A percentile compares a stretch with the other conserved stretches of the same genome.
Evolutionary conservation across 2,113 vertebrate species (phyloP).

Genomic region (Protomyctophum bolini): DNA sequence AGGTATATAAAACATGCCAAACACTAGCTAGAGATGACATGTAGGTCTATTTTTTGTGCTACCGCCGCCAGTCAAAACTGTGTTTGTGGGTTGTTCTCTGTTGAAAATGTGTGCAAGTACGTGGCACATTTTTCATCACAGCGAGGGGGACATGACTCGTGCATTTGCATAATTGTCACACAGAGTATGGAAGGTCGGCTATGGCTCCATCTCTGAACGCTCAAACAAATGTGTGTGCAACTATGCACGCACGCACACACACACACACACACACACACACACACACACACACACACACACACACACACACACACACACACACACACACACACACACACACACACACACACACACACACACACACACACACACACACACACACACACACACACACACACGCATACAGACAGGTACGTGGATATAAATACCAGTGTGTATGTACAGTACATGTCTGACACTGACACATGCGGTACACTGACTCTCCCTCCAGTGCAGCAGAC

Average conservation of each 20-base stretch:
- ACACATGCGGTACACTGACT: no score
- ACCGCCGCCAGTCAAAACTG: slow-evolving; percentile 12
- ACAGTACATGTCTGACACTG: no score
- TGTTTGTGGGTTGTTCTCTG: slow-evolving; percentile 39
- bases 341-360: slow-evolving; percentile 1
- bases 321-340: not conserved
- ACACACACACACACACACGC: not conserved
- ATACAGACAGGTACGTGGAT: no score
- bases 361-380: slow-evolving; percentile 17
- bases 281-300: not conserved
- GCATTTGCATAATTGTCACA: slow-evolving; percentile 32
- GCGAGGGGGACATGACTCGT: slow-evolving; percentile 43
- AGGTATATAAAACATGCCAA: slow-evolving; percentile 14
- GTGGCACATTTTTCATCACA: slow-evolving; percentile 32
- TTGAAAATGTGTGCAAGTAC: slow-evolving; percentile 14
- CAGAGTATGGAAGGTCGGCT: slow-evolving; percentile 31
- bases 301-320: slow-evolving; percentile 1
- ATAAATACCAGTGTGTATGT: no score
- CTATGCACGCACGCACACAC: no score
- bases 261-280: not conserved
- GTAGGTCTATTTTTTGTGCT: slow-evolving; percentile 46
- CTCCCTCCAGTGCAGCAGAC: no score
- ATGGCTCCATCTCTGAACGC: not conserved
- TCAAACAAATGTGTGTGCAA: not conserved
- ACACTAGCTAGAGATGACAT: slow-evolving; percentile 20